Percentiles rank a stretch among this genome's conserved stretches.
Conservation (phyloP, 2,888 invertebrate genomes). For the Desoria tigrina region DNA sequence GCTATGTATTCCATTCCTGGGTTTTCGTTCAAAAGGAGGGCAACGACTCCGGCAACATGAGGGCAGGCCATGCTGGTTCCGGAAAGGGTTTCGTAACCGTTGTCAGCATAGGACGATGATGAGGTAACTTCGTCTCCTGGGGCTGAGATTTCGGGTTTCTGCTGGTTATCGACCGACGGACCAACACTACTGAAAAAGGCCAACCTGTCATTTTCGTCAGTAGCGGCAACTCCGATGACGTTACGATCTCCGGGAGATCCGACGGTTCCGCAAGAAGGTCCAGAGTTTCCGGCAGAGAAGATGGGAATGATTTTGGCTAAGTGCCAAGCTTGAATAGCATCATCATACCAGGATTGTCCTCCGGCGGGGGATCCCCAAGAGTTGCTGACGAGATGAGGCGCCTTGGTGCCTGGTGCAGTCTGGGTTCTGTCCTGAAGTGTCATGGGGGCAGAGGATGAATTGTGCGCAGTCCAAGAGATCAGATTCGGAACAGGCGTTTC, state of each 20-base stretch:
- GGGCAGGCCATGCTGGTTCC: conserved; percentile 33
- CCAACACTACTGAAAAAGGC: conserved; percentile 27
- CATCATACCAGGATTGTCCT: conserved; percentile 28
- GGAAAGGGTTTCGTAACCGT: conserved; percentile 14
- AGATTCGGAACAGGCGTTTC: not conserved
- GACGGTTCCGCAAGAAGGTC: conserved; percentile 2
- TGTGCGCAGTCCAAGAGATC: conserved; percentile 8
- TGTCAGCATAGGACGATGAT: conserved; percentile 8
- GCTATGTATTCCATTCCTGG: conserved; percentile 1
- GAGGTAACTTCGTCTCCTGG: conserved; percentile 25
- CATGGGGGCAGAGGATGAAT: not conserved
- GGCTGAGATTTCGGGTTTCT: conserved; percentile 34
- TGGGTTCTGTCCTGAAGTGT: not conserved
- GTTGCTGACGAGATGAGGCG: conserved; percentile 11
- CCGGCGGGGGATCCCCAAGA: conserved; percentile 13
- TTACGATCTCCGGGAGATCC: conserved; percentile 10
- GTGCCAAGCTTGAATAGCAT: conserved; percentile 29
- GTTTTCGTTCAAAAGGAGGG: conserved; percentile 21
- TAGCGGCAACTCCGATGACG: conserved; percentile 32
- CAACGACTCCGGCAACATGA: conserved; percentile 32
- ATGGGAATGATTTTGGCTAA: conserved; percentile 28
- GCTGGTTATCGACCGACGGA: conserved; percentile 9
- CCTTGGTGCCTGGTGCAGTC: conserved; percentile 22
- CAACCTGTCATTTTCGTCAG: conserved; percentile 7
- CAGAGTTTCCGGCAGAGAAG: conserved; percentile 19